These are phyloP conservation scores for Laticauda colubrina DNA, from an alignment of 2,113 vertebrate species.

Conservation along the genomic window DNA sequence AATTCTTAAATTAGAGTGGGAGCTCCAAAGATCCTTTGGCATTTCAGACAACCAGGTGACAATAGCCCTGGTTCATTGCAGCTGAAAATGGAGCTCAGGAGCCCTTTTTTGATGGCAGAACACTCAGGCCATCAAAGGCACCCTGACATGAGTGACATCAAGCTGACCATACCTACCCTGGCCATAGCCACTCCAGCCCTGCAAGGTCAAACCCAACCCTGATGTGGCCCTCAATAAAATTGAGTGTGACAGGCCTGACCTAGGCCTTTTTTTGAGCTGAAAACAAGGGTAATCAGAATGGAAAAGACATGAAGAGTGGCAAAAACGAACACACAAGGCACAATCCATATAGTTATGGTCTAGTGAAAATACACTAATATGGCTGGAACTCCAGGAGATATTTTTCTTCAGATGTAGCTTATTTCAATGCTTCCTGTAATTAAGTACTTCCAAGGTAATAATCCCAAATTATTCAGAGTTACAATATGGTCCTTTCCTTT, in stretches of 20 bases:
- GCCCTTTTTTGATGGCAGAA: no score
- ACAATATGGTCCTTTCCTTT: neutral
- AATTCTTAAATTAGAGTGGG: neutral
- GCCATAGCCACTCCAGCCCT: no score
- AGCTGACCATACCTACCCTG: no score
- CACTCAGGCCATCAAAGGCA: no score
- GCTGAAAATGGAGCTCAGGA: no score
- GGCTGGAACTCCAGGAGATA: neutral
- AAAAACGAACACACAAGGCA: neutral
- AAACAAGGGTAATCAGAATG: neutral
- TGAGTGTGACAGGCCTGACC: no score
- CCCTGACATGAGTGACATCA: no score
- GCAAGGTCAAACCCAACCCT: no score
- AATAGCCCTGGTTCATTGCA: neutral
- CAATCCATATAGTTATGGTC: neutral
- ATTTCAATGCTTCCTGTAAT: neutral
- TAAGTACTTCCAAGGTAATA: neutral
- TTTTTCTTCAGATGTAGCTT: neutral
- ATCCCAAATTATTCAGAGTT: no score
- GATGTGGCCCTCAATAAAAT: no score
- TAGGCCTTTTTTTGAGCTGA: neutral
- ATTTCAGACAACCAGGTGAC: neutral
- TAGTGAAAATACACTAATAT: neutral
- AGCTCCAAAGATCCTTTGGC: neutral
- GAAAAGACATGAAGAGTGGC: neutral